Conservation (phyloP, 2,113 vertebrate species). For the Rhea pennata region DNA sequence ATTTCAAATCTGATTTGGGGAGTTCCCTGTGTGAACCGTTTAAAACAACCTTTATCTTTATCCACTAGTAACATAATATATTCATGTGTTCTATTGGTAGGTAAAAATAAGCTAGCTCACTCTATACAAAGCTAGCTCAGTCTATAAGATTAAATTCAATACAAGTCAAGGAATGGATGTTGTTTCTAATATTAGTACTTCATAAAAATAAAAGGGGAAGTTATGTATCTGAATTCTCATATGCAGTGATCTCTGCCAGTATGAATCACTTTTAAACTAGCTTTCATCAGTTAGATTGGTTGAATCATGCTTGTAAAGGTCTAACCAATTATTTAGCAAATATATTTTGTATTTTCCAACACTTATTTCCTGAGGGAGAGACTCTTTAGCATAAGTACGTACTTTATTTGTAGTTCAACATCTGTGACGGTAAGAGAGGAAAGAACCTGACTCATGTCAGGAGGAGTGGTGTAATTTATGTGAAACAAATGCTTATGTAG, state of each 20-base stretch:
- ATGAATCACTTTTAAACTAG: neutral
- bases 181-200: neutral
- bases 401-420: neutral
- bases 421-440: neutral
- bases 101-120: neutral
- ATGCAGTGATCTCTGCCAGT: neutral
- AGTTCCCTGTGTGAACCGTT: neutral
- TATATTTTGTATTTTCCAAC: neutral
- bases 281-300: neutral
- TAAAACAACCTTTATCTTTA: neutral
- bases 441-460: neutral
- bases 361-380: neutral
- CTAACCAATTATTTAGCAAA: neutral
- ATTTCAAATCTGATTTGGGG: neutral
- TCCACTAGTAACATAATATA: neutral
- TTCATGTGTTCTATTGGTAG: neutral
- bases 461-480: neutral
- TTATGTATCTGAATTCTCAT: neutral
- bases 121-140: neutral
- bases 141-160: neutral
- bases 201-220: neutral
- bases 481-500: conserved; percentile 26
- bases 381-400: neutral
- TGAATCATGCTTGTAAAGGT: neutral
- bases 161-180: neutral